A percentile compares a stretch with the other conserved stretches of the same genome.
phyloP scores from a whole-genome alignment of 2,113 vertebrate species.

The Melanotaenia duboulayi region DNA sequence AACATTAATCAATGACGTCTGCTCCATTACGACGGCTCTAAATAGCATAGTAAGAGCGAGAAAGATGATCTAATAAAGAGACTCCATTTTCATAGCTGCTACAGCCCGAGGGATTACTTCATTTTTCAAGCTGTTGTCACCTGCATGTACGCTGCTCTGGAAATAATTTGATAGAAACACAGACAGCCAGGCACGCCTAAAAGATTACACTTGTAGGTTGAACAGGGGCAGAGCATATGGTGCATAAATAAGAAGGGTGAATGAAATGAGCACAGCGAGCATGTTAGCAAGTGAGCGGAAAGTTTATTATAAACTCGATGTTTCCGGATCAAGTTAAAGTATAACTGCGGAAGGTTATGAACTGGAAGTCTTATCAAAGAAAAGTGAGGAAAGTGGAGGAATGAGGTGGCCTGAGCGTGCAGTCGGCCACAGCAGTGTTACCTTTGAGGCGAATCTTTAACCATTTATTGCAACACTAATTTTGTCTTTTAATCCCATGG shows the following conservation, averaged over 20 bases:
- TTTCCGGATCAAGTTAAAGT: conserved; percentile 53
- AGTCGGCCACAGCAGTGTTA: not conserved
- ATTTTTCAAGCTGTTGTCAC: conserved; percentile 68
- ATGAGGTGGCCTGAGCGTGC: not conserved
- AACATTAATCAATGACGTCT: conserved; percentile 51
- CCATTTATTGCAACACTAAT: not conserved
- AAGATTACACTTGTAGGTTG: conserved; percentile 48
- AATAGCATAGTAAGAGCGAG: conserved; percentile 50
- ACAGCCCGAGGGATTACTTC: conserved; percentile 41
- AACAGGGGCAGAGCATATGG: conserved; percentile 51
- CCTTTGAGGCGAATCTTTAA: conserved; percentile 26
- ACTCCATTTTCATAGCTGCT: conserved; percentile 41
- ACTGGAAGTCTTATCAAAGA: conserved; percentile 43
- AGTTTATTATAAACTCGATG: conserved; percentile 49
- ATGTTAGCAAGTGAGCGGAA: conserved; percentile 1
- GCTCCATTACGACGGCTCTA: conserved; percentile 50
- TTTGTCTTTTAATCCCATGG: too few species aligned
- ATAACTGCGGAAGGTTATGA: conserved; percentile 51
- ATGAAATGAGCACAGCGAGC: conserved; percentile 23
- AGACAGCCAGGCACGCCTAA: conserved; percentile 37
- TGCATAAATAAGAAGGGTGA: conserved; percentile 27
- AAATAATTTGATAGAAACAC: conserved; percentile 60
- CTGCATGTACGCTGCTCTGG: conserved; percentile 41
- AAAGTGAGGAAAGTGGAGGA: not conserved
- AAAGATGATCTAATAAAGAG: conserved; percentile 63